Conservation (phyloP, 2,888 invertebrate genomes). For the Rotaria sp. region DNA sequence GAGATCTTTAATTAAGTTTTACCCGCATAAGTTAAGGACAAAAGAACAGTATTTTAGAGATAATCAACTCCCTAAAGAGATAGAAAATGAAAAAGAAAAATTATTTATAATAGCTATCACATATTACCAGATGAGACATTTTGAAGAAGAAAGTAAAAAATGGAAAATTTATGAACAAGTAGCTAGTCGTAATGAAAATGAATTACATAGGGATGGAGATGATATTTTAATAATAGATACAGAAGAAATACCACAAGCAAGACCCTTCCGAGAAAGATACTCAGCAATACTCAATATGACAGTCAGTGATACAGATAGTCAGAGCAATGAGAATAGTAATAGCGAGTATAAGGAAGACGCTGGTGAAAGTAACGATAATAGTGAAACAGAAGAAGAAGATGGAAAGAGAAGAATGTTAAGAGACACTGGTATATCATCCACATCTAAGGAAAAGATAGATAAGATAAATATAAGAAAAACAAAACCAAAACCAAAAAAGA, state of each 20-base stretch:
- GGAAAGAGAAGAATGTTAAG: not conserved
- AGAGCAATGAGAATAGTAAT: not conserved
- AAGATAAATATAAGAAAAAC: not conserved
- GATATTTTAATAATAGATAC: not conserved
- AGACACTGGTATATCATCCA: not conserved
- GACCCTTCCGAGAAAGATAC: not conserved
- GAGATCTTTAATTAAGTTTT: not conserved
- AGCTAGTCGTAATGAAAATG: not conserved
- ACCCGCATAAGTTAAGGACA: not conserved
- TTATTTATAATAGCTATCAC: not conserved
- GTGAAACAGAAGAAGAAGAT: not conserved
- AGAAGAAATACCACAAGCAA: not conserved
- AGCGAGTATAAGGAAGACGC: not conserved
- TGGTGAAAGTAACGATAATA: not conserved
- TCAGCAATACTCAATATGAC: not conserved
- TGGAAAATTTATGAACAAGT: not conserved
- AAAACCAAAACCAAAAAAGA: not conserved
- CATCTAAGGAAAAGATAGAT: not conserved
- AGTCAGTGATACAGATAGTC: not conserved
- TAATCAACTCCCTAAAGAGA: not conserved
- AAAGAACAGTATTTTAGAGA: not conserved
- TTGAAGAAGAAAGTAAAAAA: not conserved
- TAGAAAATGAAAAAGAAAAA: not conserved
- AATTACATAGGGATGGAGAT: not conserved
- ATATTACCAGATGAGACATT: not conserved